Conservation (phyloP, 1,140 invertebrate genomes). For the Phortica variegata region DNA sequence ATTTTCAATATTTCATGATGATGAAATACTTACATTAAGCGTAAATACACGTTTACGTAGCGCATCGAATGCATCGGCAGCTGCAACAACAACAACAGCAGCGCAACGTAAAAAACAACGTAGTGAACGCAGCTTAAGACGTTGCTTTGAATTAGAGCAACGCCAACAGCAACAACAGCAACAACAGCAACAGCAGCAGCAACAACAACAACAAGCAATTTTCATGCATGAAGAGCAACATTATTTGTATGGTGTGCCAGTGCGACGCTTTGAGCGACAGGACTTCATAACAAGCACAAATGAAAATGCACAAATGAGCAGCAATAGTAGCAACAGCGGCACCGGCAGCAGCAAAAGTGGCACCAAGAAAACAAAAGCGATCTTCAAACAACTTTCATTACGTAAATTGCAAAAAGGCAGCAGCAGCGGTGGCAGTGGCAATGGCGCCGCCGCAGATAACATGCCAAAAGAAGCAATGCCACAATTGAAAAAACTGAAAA, state of each 20-base stretch:
- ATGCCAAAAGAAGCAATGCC: conserved; percentile 27
- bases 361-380: conserved; percentile 10
- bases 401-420: conserved; percentile 27
- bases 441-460: not conserved
- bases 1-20: conserved; percentile 53
- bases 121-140: no score
- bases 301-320: not conserved
- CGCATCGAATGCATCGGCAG: conserved; percentile 4
- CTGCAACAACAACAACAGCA: no score
- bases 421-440: not conserved
- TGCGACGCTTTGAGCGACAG: conserved; percentile 45
- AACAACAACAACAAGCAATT: conserved; percentile 11
- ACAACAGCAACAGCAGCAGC: conserved; percentile 3
- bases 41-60: conserved; percentile 37
- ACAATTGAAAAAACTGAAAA: conserved; percentile 46
- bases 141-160: not conserved
- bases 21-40: conserved; percentile 40
- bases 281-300: conserved; percentile 27
- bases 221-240: no score
- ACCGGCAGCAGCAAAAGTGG: conserved; percentile 22
- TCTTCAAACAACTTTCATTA: conserved; percentile 47
- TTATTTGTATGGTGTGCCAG: conserved; percentile 38
- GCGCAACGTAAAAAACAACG: no score
- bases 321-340: conserved; percentile 1
- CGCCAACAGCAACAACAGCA: conserved; percentile 16